A percentile compares a stretch with the other conserved stretches of the same genome.
phyloP scores from a whole-genome alignment of 2,797 vertebrate genomes.

The Chelon labrosus region DNA sequence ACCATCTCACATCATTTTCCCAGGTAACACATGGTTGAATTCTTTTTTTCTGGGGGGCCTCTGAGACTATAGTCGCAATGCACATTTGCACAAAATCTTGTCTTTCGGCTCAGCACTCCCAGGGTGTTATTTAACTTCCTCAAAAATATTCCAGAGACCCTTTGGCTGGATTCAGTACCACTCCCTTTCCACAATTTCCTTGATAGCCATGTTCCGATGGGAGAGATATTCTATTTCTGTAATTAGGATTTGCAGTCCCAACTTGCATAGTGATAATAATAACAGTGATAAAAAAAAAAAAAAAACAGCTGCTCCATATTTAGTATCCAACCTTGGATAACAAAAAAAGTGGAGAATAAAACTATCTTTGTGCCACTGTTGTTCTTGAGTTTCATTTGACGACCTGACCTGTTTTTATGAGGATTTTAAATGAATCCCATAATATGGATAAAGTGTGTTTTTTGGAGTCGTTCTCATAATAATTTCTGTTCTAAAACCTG shows the following conservation, averaged over 20 bases:
- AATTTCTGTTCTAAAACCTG: slow-evolving; percentile 1
- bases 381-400: slow-evolving; percentile 3
- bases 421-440: not conserved
- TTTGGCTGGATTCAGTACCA: slow-evolving; percentile 51
- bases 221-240: slow-evolving; percentile 62
- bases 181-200: slow-evolving; percentile 74
- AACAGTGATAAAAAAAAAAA: not conserved
- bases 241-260: slow-evolving; percentile 30
- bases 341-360: not conserved
- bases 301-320: slow-evolving; percentile 14
- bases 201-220: slow-evolving; percentile 58
- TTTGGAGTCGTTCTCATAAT: not conserved
- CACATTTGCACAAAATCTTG: slow-evolving; percentile 44
- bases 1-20: slow-evolving; percentile 33
- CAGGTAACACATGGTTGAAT: slow-evolving; percentile 21
- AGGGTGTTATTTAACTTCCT: slow-evolving; percentile 71
- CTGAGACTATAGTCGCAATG: slow-evolving; percentile 1
- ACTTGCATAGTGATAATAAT: slow-evolving; percentile 34
- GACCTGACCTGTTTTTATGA: not conserved
- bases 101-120: slow-evolving; percentile 52
- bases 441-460: not conserved
- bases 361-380: not conserved
- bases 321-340: not conserved
- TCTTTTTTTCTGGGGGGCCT: not conserved
- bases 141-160: slow-evolving; percentile 65